These are phyloP conservation scores for Eulemur macaco DNA, from an alignment of 2,113 vertebrate genomes.

Conservation along the genomic window DNA sequence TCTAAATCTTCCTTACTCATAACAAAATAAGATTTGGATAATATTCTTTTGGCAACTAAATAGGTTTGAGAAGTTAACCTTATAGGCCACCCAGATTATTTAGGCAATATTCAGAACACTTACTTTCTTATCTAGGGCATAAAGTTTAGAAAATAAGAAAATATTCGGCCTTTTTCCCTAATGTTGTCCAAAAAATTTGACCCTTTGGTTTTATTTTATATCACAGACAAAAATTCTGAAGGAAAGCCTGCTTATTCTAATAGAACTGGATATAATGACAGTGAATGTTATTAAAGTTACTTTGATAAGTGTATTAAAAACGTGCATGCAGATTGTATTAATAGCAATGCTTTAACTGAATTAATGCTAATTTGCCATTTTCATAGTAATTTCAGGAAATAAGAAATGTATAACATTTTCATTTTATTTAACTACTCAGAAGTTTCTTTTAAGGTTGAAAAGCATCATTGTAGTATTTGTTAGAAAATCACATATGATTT, in stretches of 20 bases:
- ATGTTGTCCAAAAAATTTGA: neutral
- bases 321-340: neutral
- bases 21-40: neutral
- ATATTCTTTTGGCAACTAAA: neutral
- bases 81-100: neutral
- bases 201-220: neutral
- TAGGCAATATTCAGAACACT: neutral
- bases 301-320: neutral
- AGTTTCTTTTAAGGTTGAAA: conserved; percentile 11
- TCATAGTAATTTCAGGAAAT: conserved; percentile 17
- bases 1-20: neutral
- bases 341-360: neutral
- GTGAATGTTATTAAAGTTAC: neutral
- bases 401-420: neutral
- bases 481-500: neutral
- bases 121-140: neutral
- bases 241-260: neutral
- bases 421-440: neutral
- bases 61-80: neutral
- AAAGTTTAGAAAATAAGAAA: neutral
- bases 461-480: neutral
- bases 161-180: neutral
- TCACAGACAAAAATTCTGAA: neutral
- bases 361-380: neutral
- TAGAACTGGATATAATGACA: neutral